A percentile compares a stretch with the other conserved stretches of the same genome.
Evolutionary conservation across 2,113 vertebrate genomes (phyloP).

Genomic region (Zosterops japonicus): DNA sequence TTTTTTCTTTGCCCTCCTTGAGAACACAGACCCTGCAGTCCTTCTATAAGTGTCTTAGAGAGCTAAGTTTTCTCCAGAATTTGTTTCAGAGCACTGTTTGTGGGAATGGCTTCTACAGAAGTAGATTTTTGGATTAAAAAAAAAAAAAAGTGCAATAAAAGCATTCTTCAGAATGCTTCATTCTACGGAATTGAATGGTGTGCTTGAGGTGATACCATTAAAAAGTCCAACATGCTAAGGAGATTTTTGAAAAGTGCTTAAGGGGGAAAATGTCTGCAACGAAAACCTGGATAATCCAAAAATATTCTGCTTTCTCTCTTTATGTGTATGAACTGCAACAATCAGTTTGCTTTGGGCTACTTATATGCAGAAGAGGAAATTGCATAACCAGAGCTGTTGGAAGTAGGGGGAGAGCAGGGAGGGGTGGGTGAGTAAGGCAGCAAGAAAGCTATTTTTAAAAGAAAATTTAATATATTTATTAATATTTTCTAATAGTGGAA

Average conservation of each 20-base stretch:
- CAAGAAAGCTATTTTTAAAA: neutral
- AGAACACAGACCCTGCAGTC: neutral
- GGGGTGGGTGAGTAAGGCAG: neutral
- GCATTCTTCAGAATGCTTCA: neutral
- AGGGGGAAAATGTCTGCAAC: constrained; percentile 23
- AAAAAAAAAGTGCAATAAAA: neutral
- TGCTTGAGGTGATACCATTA: constrained; percentile 40
- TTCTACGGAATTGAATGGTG: constrained; percentile 27
- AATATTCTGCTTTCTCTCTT: constrained; percentile 17
- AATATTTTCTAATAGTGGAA: neutral
- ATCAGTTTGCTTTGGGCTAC: constrained; percentile 33
- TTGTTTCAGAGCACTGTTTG: constrained; percentile 11
- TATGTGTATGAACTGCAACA: constrained; percentile 33
- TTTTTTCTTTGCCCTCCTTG: neutral
- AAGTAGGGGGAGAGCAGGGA: neutral
- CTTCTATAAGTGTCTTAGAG: neutral
- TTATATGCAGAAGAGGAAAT: neutral
- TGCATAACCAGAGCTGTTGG: neutral
- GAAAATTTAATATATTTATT: neutral
- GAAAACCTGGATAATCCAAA: constrained; percentile 56
- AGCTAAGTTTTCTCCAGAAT: neutral
- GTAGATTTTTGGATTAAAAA: constrained; percentile 27
- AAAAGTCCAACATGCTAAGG: constrained; percentile 28
- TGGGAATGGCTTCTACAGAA: constrained; percentile 33
- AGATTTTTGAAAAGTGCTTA: constrained; percentile 45